Evolutionary conservation across 2,888 invertebrate species (phyloP), one percentile per base, ranked within the genome.

Genomic region (Eristalinus aeneus): DNA sequence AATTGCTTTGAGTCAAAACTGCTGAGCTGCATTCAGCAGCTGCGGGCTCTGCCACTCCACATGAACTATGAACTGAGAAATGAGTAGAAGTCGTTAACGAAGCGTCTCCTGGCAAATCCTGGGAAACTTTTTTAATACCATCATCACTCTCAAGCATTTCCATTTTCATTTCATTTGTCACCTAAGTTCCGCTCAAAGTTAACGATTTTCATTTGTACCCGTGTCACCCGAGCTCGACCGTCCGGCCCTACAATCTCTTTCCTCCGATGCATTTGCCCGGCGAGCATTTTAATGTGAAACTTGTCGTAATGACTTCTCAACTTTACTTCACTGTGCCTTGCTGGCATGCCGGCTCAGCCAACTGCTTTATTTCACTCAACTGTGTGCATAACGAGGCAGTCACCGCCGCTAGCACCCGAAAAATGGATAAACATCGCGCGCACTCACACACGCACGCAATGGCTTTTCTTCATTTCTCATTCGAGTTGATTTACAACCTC

Each of bases 381-480:
- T 65, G 36, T 22, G 20, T 54, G 34, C 64, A 64, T 39, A 27
- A 27, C 12, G 12, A 12, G 10, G 56, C 23, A 71, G 61, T 20
- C 60, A 32, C 54, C 2, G 10, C 23, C 12, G 32, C 63, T 32
- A 56, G 36, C 34, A 63, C 54, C 58, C 61, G 11, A 6, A 67
- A 71, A 63, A 39, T 27, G 71, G 56, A 71, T 74, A 84, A 80
- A 86, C 71, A 76, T 68, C 82, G 39, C 27, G 5, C 27, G 5
- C 27, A 54, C 81, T 68, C 82, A 39, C 27, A 27, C 27, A 27
- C 27, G 39, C 81, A 85, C 46, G 16, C 81, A 85, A 77, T 73
- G 71, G 39, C 67, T 77, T 46, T 86, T 82, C 74, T 82, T 82
- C 74, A 86, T 86, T 82, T 82, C 67, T 82, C 82, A 86, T 86